Base-by-base conservation (phyloP, 1,140 invertebrate species). In the Drosophila suzukii region DNA sequence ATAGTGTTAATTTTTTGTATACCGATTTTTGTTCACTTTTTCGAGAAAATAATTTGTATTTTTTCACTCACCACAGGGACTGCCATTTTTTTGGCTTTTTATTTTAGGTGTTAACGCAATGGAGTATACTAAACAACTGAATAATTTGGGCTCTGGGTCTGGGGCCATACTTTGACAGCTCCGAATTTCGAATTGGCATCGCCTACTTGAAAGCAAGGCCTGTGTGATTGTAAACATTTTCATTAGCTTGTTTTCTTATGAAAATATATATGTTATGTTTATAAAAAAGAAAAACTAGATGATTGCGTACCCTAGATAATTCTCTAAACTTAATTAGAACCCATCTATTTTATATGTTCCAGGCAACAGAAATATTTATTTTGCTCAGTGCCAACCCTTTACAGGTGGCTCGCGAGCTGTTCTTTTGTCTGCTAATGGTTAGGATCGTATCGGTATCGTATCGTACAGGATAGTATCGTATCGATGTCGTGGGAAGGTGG, bases 401-500 rank as follows among this genome's bases (percentile, higher is more conserved):
- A 71, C 68, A 72, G 66, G 67, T 71, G 51, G n/a, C 50, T 44
- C 27, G 51, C 36, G 41, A 4, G 15, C 38, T 57, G 66, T 46
- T 49, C 68, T 38, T 71, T 72, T 72, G 53, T 71, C 51, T 12
- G 50, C 68, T 72, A 72, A 72, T 71, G 62, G 62, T 13, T 27
- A n/a, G 38, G 11, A 15, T 4, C 43, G 27, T 39, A 32, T 34
- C 27, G n/a, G 38, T 7, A 15, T 4, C 43, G 27, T 15, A 61
- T 17, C 7, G 20, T 2, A 7, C 15, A 3, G 7, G 6, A 24
- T 24, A 27, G 32, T 17, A 32, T 62, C 81, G 61, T 88, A 83
- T 88, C 84, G 65, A 79, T 82, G 86, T 77, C 83, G 83, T 88
- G 83, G 83, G 83, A 88, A 88, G 83, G 76, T 49, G 60, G 15